Evolutionary conservation across 1,140 invertebrate genomes (phyloP), one percentile per base, ranked within the genome.

Genomic region (Meloidogyne floridensis): DNA sequence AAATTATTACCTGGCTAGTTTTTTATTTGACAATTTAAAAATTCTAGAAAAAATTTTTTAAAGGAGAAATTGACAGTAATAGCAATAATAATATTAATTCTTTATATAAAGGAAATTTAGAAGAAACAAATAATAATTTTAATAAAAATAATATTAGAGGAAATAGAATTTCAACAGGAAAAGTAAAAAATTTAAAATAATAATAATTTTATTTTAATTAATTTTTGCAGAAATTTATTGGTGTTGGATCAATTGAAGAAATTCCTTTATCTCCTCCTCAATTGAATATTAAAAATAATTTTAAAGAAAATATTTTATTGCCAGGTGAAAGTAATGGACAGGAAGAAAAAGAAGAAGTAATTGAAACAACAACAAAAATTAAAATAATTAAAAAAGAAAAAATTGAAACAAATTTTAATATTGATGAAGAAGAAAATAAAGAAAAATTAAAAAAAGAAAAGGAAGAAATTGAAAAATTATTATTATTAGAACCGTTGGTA

Each of bases 351-450:
- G 32, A 32, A 32, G 32, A 32, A 47, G 47, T 6, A 54, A 54
- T 0, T 0, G 10, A 9, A 54, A 54, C 53, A 54, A 54, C 15
- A 65, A 3, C 7, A n/a, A 65, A 1, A 65, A 3, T 6, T n/a
- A 65, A 65, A 65, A 18, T n/a, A 65, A 47, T 47, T 47, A 82
- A 80, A 53, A 51, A 15, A 13, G 84, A 80, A 47, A 84, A 84
- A 47, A 81, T 79, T n/a, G 32, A 83, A 72, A 71, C 81, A n/a
- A 84, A 85, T 32, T 83, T 83, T 71, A 83, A 59, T 69, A 82
- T 54, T 59, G 82, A 83, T 75, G 81, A 56, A 20, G 42, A 69
- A n/a, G 81, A 81, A 42, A 51, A 70, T 18, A 13, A 13, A 8
- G 8, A 71, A 18, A 18, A 71, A 18, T 7, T 42, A 10, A 6